Conservation (phyloP, 2,888 invertebrate genomes). For the Dynastes maya region DNA sequence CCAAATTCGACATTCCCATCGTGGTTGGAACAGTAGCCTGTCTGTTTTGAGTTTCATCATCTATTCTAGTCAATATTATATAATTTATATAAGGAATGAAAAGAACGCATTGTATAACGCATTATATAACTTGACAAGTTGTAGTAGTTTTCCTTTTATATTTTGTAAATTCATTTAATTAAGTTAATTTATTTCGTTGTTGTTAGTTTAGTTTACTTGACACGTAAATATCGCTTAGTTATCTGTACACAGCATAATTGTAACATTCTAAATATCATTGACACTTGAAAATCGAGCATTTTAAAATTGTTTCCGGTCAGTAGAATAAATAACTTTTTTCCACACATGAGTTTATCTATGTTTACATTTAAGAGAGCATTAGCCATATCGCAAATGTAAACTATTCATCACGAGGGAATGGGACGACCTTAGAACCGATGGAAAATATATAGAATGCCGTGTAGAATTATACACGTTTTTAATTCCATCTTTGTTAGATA, state of each 20-base stretch:
- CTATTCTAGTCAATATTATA: slow-evolving; percentile 40
- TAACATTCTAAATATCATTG: slow-evolving; percentile 21
- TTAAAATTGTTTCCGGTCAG: slow-evolving; percentile 25
- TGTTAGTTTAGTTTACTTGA: slow-evolving; percentile 15
- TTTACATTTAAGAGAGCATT: no score
- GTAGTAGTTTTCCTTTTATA: background rate
- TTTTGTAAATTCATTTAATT: background rate
- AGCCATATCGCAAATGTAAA: no score
- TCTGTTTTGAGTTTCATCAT: background rate
- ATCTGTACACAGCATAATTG: slow-evolving; percentile 28
- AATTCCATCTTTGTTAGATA: no score
- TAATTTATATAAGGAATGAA: slow-evolving; percentile 28
- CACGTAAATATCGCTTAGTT: slow-evolving; percentile 25
- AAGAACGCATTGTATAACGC: background rate
- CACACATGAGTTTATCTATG: background rate
- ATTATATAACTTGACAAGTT: background rate
- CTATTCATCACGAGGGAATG: no score
- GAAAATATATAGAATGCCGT: no score
- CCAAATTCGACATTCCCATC: slow-evolving; percentile 85
- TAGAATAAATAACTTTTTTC: slow-evolving; percentile 36
- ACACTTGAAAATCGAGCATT: slow-evolving; percentile 11
- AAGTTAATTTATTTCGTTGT: slow-evolving; percentile 10
- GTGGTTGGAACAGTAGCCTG: slow-evolving; percentile 83
- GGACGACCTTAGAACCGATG: no score
- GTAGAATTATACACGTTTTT: no score